Percentiles rank a stretch among this genome's conserved stretches.
These are phyloP conservation scores for Orius insidiosus DNA, from an alignment of 1,140 invertebrate species.

Conservation along the genomic window DNA sequence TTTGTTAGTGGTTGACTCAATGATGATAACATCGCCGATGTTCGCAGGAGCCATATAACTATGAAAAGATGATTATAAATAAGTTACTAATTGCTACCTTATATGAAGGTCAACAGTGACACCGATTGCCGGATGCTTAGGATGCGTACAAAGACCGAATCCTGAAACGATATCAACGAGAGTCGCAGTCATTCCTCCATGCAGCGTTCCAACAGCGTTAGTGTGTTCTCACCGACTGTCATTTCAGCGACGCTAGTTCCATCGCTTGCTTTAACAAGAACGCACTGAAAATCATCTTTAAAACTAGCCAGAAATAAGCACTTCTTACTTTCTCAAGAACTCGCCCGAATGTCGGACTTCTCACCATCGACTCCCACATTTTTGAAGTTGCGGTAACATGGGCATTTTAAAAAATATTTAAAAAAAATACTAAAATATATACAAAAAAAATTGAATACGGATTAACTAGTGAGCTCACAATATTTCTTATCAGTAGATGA, in stretches of 20 bases:
- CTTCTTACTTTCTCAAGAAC: no score
- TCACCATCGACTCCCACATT: no score
- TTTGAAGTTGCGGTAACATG: no score
- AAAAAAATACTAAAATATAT: no score
- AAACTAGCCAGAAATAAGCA: no score
- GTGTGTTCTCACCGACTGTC: conserved; percentile 52
- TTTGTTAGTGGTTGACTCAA: conserved; percentile 63
- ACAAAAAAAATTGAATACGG: no score
- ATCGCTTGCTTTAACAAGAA: conserved; percentile 43
- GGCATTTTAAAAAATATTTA: no score
- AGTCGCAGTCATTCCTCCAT: conserved; percentile 69
- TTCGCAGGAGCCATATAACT: conserved; percentile 56
- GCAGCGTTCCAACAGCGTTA: conserved; percentile 55
- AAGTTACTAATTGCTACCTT: no score
- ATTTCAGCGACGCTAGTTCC: conserved; percentile 58
- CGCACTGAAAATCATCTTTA: conserved; percentile 39
- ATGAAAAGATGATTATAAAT: conserved; percentile 22
- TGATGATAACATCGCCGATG: conserved; percentile 56
- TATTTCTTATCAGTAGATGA: no score
- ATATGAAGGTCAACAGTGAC: conserved; percentile 58
- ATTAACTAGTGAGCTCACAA: no score
- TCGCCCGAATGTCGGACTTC: no score
- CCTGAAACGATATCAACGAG: conserved; percentile 71
- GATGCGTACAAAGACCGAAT: conserved; percentile 51
- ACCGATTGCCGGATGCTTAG: conserved; percentile 38